Percentiles rank a stretch among this genome's conserved stretches.
These are phyloP conservation scores for Agonum fuliginosum DNA, from an alignment of 2,888 invertebrate species.

Conservation along the genomic window DNA sequence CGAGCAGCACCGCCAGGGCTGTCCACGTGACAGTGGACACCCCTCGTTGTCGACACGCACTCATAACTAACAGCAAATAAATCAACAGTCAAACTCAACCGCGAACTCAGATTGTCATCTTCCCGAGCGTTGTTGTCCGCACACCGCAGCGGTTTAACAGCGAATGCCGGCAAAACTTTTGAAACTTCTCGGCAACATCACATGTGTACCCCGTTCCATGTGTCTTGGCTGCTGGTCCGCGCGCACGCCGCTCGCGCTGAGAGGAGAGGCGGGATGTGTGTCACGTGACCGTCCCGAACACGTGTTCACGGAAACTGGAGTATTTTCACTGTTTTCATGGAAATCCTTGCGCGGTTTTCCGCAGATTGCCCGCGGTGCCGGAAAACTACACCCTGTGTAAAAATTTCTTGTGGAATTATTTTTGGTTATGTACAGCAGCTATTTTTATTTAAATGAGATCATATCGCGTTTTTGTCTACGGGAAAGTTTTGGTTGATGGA, in stretches of 20 bases:
- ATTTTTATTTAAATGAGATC: neutral
- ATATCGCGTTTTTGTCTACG: too few species aligned
- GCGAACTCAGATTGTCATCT: conserved; percentile 54
- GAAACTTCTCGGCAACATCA: conserved; percentile 57
- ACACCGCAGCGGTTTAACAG: conserved; percentile 52
- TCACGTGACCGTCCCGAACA: conserved; percentile 46
- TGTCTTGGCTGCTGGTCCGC: conserved; percentile 46
- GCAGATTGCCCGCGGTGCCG: neutral
- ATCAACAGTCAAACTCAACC: neutral
- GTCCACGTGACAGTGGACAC: conserved; percentile 22
- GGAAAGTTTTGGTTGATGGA: too few species aligned
- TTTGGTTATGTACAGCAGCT: neutral
- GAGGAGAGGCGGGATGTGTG: neutral
- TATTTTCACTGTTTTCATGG: conserved; percentile 53
- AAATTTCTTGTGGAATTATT: neutral
- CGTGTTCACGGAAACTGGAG: conserved; percentile 51
- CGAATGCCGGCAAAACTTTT: conserved; percentile 59
- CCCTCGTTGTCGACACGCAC: conserved; percentile 30
- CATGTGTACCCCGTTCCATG: conserved; percentile 54
- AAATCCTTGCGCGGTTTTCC: conserved; percentile 20
- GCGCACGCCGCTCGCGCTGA: conserved; percentile 20
- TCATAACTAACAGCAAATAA: conserved; percentile 52
- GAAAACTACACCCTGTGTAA: neutral
- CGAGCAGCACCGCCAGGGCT: conserved; percentile 41
- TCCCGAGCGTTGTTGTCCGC: conserved; percentile 52